phyloP scores from a whole-genome alignment of 1,140 invertebrate genomes.

The Scaptomyza hsui region DNA sequence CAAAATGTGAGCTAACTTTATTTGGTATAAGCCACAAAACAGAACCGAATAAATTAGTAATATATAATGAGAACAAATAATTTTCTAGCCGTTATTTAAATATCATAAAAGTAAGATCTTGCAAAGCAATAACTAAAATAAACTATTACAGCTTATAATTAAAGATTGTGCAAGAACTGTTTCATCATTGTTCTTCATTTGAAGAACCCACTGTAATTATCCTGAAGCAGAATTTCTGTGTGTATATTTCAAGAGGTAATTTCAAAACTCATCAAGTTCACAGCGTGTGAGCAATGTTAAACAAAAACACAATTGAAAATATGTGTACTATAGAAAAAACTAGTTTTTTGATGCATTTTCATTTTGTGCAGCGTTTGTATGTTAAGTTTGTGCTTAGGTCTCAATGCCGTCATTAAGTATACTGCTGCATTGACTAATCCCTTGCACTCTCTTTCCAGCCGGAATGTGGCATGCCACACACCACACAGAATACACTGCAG shows the following conservation, averaged over 20 bases:
- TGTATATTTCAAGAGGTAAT: slow-evolving; percentile 1
- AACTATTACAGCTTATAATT: neutral
- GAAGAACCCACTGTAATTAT: neutral
- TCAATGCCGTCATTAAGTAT: slow-evolving; percentile 20
- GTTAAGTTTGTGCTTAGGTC: slow-evolving; percentile 2
- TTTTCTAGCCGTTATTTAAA: too few relatives aligned
- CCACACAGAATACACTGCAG: slow-evolving; percentile 85
- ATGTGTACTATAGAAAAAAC: slow-evolving; percentile 21
- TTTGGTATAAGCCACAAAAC: too few relatives aligned
- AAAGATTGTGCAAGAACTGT: slow-evolving; percentile 9
- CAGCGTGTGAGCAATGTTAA: slow-evolving; percentile 28
- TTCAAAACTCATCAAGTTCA: slow-evolving; percentile 12
- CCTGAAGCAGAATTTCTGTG: neutral
- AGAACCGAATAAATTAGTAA: too few relatives aligned
- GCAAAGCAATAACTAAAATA: too few relatives aligned
- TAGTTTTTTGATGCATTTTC: slow-evolving; percentile 17
- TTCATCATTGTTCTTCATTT: neutral
- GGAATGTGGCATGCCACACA: slow-evolving; percentile 87
- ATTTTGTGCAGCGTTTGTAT: neutral
- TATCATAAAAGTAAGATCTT: too few relatives aligned
- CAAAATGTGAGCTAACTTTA: neutral
- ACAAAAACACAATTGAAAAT: slow-evolving; percentile 40
- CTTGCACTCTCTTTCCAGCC: slow-evolving; percentile 74
- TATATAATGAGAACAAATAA: too few relatives aligned
- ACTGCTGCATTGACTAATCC: slow-evolving; percentile 15